Evolutionary conservation across 2,888 invertebrate species (phyloP).

Genomic region (Fabriciana adippe): DNA sequence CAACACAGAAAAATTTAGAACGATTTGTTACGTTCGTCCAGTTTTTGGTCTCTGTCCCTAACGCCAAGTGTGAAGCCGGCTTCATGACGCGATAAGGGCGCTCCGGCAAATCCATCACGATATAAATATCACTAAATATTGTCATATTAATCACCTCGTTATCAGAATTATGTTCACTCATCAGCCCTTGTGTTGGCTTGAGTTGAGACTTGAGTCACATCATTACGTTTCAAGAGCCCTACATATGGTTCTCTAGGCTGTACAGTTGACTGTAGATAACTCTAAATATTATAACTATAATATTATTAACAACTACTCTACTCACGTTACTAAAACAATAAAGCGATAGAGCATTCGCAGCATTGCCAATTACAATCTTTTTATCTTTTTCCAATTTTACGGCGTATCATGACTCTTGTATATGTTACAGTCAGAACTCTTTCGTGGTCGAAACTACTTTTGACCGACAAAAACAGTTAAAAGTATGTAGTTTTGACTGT

Average conservation of each 20-base stretch:
- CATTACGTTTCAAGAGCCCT: background rate
- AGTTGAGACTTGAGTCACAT: background rate
- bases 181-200: background rate
- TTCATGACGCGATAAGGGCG: conserved; percentile 19
- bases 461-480: too few species aligned
- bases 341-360: too few species aligned
- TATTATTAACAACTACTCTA: background rate
- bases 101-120: conserved; percentile 15
- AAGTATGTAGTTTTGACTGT: too few species aligned
- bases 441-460: too few species aligned
- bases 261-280: too few species aligned
- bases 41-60: background rate
- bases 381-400: too few species aligned
- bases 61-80: background rate
- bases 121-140: conserved; percentile 29
- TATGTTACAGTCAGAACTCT: too few species aligned
- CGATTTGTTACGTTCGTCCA: background rate
- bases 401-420: too few species aligned
- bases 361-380: too few species aligned
- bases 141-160: conserved; percentile 28
- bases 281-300: background rate
- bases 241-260: background rate
- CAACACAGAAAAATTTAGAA: background rate
- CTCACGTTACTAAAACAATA: too few species aligned
- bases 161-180: conserved; percentile 14